phyloP scores from a whole-genome alignment of 2,113 vertebrate species.

The Thalassoma bifasciatum region DNA sequence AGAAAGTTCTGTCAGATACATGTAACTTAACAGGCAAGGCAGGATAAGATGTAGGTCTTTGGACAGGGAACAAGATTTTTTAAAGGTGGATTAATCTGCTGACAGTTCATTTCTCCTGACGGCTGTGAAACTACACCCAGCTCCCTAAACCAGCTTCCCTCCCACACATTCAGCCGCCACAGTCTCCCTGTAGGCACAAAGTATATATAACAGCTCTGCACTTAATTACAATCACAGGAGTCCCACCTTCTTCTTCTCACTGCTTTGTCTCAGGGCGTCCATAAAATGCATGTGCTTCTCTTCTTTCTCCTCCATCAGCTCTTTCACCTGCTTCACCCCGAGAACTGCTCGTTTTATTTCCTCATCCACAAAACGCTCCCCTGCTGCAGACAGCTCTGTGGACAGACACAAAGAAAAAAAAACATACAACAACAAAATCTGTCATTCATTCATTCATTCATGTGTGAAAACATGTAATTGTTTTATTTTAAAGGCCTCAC shows the following conservation, averaged over 20 bases:
- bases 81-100: slow-evolving; percentile 32
- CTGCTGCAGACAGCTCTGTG: slow-evolving; percentile 83
- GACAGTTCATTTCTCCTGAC: slow-evolving; percentile 44
- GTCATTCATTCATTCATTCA: background rate
- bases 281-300: slow-evolving; percentile 85
- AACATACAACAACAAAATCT: background rate
- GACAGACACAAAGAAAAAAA: background rate
- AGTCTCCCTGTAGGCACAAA: too few species aligned
- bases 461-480: rapidly evolving
- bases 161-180: background rate
- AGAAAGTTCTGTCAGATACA: slow-evolving; percentile 23
- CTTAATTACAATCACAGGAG: background rate
- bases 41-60: slow-evolving; percentile 19
- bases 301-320: slow-evolving; percentile 85
- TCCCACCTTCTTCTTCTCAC: slow-evolving; percentile 86
- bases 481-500: slow-evolving; percentile 62
- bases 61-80: slow-evolving; percentile 8
- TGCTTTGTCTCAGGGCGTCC: slow-evolving; percentile 86
- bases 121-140: background rate
- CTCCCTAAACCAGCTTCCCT: background rate
- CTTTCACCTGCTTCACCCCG: slow-evolving; percentile 88
- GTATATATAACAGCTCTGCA: too few species aligned
- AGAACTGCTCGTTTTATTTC: slow-evolving; percentile 86
- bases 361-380: slow-evolving; percentile 79
- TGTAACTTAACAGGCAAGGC: slow-evolving; percentile 20